These are phyloP conservation scores for Conger conger DNA, from an alignment of 2,113 vertebrate species.

Conservation along the genomic window DNA sequence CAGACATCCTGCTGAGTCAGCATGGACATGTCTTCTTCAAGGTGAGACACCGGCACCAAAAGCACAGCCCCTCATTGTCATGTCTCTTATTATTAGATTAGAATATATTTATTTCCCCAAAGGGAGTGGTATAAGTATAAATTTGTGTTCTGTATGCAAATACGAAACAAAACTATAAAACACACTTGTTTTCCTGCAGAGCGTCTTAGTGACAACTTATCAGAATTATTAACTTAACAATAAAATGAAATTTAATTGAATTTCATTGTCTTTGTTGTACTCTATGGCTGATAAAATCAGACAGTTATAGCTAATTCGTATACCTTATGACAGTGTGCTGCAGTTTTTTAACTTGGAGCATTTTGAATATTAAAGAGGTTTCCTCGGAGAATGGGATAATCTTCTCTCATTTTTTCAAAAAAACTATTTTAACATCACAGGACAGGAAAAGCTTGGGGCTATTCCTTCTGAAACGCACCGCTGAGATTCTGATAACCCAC, in stretches of 20 bases:
- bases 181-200: too few species aligned
- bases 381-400: not conserved
- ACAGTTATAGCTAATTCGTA: not conserved
- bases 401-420: not conserved
- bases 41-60: constrained; percentile 44
- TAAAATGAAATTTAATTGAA: too few species aligned
- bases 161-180: too few species aligned
- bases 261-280: not conserved
- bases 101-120: not conserved
- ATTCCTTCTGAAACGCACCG: not conserved
- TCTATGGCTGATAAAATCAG: not conserved
- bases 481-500: not conserved
- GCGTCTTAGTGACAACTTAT: too few species aligned
- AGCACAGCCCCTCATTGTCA: not conserved
- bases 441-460: not conserved
- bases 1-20: constrained; percentile 65
- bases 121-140: too few species aligned
- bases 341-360: too few species aligned
- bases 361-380: not conserved
- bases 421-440: not conserved
- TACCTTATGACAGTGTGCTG: too few species aligned
- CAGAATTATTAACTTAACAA: too few species aligned
- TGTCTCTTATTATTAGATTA: not conserved
- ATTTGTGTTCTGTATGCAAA: too few species aligned
- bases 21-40: constrained; percentile 72